Conservation (phyloP, 2,113 vertebrate genomes). For the Puntigrus tetrazona region DNA sequence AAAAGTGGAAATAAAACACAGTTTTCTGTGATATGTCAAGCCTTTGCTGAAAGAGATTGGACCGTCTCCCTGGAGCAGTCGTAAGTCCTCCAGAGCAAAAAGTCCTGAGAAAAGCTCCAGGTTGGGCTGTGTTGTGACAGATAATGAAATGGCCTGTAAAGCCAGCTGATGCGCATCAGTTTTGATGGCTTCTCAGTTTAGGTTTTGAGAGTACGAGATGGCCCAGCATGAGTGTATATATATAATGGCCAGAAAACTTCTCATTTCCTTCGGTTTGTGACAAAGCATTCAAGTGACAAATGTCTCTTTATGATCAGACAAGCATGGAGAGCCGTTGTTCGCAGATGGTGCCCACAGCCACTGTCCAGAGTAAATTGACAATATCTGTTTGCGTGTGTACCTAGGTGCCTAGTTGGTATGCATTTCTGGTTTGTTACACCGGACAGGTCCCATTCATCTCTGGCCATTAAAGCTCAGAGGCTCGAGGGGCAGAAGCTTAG, state of each 20-base stretch:
- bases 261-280: conserved; percentile 29
- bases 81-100: neutral
- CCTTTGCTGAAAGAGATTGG: neutral
- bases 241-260: conserved; percentile 44
- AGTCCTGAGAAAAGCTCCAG: neutral
- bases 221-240: conserved; percentile 43
- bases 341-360: neutral
- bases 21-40: neutral
- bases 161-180: conserved; percentile 39
- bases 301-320: conserved; percentile 29
- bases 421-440: conserved; percentile 13
- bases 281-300: conserved; percentile 34
- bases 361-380: conserved; percentile 26
- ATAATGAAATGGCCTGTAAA: conserved; percentile 34
- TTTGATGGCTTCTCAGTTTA: conserved; percentile 10
- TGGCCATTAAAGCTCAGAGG: conserved; percentile 1
- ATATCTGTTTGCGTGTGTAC: conserved; percentile 2
- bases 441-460: conserved; percentile 42
- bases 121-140: neutral
- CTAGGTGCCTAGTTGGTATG: conserved; percentile 24
- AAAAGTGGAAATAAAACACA: neutral
- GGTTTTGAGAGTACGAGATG: conserved; percentile 30
- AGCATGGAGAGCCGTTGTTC: conserved; percentile 5
- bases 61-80: neutral
- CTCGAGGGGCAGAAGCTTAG: neutral